Evolutionary conservation across 64 coral and sea anemone species (phyloP).

Genomic region (Stichodactyla mertensii): DNA sequence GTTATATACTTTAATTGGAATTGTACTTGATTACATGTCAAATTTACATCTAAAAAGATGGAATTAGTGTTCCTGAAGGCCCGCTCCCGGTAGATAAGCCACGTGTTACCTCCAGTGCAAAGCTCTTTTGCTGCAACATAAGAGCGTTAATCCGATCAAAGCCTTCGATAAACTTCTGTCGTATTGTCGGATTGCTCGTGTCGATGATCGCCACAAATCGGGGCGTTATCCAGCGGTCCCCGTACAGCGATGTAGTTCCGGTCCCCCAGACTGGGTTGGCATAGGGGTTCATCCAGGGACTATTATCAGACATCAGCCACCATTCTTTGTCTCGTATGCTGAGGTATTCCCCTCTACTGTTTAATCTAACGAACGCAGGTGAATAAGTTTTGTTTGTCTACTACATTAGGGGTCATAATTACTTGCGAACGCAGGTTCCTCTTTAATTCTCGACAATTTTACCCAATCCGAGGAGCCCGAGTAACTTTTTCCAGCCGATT

Average conservation of each 20-base stretch:
- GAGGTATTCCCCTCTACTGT: slow-evolving; percentile 64
- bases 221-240: slow-evolving; percentile 55
- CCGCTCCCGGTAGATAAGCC: background rate
- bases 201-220: slow-evolving; percentile 63
- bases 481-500: too few relatives aligned
- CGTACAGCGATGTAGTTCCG: slow-evolving; percentile 51
- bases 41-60: too few relatives aligned
- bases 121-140: slow-evolving; percentile 38
- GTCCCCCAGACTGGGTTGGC: slow-evolving; percentile 58
- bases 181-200: slow-evolving; percentile 48
- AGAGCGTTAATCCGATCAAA: slow-evolving; percentile 39
- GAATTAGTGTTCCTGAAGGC: too few relatives aligned
- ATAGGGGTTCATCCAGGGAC: slow-evolving; percentile 74
- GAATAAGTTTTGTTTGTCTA: background rate
- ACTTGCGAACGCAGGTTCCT: too few relatives aligned
- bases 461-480: too few relatives aligned
- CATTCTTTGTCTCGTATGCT: slow-evolving; percentile 71
- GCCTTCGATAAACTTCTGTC: slow-evolving; percentile 45
- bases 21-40: too few relatives aligned
- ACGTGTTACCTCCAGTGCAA: slow-evolving; percentile 60
- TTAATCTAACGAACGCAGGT: slow-evolving; percentile 35
- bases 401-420: too few relatives aligned
- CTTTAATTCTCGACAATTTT: too few relatives aligned
- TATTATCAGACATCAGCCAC: slow-evolving; percentile 57
- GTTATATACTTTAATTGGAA: too few relatives aligned